Evolutionary conservation across 2,797 vertebrate species (phyloP).

Genomic region (Acipenser oxyrinchus): DNA sequence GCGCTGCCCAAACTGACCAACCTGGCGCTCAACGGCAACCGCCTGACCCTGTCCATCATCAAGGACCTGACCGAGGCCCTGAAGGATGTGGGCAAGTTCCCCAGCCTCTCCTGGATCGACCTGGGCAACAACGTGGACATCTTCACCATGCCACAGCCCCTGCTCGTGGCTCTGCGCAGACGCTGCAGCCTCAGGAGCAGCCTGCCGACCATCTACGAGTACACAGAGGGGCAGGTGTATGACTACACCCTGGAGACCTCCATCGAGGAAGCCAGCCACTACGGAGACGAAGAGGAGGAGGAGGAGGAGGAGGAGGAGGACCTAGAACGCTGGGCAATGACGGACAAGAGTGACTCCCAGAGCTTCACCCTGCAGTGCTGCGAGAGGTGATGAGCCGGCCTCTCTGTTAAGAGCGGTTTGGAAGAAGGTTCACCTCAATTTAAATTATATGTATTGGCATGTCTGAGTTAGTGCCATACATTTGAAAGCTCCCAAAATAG

Average conservation of each 20-base stretch:
- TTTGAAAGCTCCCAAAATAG: constrained; percentile 46
- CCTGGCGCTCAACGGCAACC: constrained; percentile 82
- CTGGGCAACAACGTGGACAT: constrained; percentile 88
- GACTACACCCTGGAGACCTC: constrained; percentile 68
- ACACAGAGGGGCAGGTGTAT: constrained; percentile 67
- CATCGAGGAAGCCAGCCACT: constrained; percentile 62
- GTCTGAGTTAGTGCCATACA: constrained; percentile 39
- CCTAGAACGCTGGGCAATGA: constrained; percentile 56
- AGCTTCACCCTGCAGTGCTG: constrained; percentile 68
- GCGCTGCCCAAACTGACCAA: constrained; percentile 73
- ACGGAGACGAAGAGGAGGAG: constrained; percentile 62
- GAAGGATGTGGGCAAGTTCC: constrained; percentile 78
- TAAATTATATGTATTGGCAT: constrained; percentile 43
- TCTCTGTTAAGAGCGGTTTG: background rate
- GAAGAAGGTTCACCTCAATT: constrained; percentile 18
- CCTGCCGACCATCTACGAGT: constrained; percentile 81
- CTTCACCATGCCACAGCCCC: constrained; percentile 83
- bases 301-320: constrained; percentile 46
- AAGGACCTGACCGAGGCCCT: constrained; percentile 80
- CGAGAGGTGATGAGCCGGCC: constrained; percentile 65
- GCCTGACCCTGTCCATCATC: constrained; percentile 69
- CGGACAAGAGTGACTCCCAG: constrained; percentile 57
- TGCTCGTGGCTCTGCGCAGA: constrained; percentile 75
- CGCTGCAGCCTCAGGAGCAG: constrained; percentile 84
- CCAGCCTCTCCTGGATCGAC: constrained; percentile 79